Base-by-base conservation (phyloP, 1,140 invertebrate genomes). In the Sinella curviseta region DNA sequence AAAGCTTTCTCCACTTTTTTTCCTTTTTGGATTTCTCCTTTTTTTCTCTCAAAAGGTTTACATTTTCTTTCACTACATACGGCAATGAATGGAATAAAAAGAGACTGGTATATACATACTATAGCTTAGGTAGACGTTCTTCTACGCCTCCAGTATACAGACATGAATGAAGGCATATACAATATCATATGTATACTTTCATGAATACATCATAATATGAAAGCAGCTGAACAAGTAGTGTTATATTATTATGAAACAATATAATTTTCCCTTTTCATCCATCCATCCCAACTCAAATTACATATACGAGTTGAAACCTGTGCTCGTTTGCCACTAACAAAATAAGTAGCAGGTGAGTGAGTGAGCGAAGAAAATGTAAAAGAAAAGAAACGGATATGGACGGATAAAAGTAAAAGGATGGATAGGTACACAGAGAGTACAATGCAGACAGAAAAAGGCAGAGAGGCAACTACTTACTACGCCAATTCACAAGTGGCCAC, bases 1-100 rank as follows among this genome's bases (percentile, higher is more conserved):
- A 60, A 60, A 60, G 55, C 55, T 60, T 60, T 60, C 55, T 60
- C 55, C 55, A 60, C 39, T 48, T 60, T 60, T 33, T 65, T 26
- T 65, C 57, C 14, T 70, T 30, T 70, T 12, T 14, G 26, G 65
- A 33, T 70, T 33, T 33, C 31, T 70, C 39, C 4, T 48, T 17
- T 48, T 8, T 48, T 48, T 48, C n/a, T n/a, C 39, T 48, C 39
- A 26, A 60, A 60, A 60, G 65, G 31, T 14, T 30, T 70, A 70
- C 65, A 31, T 31, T 70, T 31, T 70, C 3, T n/a, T 70, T 33
- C 24, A 4, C 28, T 8, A 60, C 55, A 3, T 60, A 24, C 3
- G 4, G 55, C 55, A 60, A 60, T 60, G 24, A 60, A 60, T 4
- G 55, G 55, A 60, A 60, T 60, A 4, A 14, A 8, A 60, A 60